Base-by-base conservation (phyloP, 2,113 vertebrate genomes). In the Bubo blakistoni region DNA sequence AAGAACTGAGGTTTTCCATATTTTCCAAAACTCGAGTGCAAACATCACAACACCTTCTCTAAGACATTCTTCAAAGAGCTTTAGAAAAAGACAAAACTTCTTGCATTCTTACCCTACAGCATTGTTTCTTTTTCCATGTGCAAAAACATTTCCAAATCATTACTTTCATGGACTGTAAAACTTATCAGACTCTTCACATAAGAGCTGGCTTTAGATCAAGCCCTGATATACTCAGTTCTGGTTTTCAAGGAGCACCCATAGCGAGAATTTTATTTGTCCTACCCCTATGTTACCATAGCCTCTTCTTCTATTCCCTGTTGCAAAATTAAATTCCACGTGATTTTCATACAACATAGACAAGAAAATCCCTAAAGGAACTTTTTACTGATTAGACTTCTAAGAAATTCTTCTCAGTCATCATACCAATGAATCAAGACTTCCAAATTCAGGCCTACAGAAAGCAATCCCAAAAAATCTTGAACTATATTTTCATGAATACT, bases 311-410 rank as follows among this genome's bases (percentile, higher is more conserved):
- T 91, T 98, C 94, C 74, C 81, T 91, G 63, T 57, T 97, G 91
- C 83, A 97, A 94, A 97, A 98, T 89, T 92, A 96, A 97, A 93
- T 69, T 95, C 88, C 81, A 92, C 70, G 54, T 96, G 92, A 98
- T 97, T 97, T 97, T 74, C 82, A 78, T 96, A 96, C 71, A n/a
- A 65, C 86, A 90, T 30, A 93, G 88, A 95, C 86, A 95, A 95
- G 92, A 96, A 72, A 88, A 94, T 91, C 92, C 91, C 90, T 79
- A 77, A 95, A 98, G 96, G 71, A 88, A 96, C 79, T 97, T 97
- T 86, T 94, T 95, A 92, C 69, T 91, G 77, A 84, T 91, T 77
- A 74, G 51, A 61, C 69, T 67, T 79, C 8, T 40, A 87, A 59
- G 44, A 79, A 86, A 67, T 54, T 67, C 69, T 78, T 86, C 72